phyloP scores from a whole-genome alignment of 2,888 invertebrate species.

The Troides oblongomaculatus region DNA sequence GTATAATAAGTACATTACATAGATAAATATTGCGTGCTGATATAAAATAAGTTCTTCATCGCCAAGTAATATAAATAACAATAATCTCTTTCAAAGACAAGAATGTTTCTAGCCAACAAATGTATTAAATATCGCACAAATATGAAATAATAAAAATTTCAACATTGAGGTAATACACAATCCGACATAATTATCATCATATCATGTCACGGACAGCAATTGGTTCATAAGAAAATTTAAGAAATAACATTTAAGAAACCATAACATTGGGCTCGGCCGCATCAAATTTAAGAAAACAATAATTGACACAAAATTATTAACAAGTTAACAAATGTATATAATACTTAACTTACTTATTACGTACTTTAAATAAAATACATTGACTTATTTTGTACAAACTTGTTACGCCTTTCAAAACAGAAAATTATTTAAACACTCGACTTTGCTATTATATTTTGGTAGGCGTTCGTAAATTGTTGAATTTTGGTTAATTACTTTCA shows the following conservation, averaged over 20 bases:
- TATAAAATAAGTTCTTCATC: not conserved
- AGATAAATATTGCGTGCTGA: not conserved
- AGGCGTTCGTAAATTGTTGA: not conserved
- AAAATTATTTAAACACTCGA: not conserved
- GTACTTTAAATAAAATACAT: not conserved
- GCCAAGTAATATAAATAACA: not conserved
- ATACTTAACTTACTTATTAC: not conserved
- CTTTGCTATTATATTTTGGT: constrained; percentile 7
- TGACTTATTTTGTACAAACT: not conserved
- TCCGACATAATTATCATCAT: not conserved
- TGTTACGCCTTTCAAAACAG: not conserved
- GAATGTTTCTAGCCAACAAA: not conserved
- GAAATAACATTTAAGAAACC: not conserved
- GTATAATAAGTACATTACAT: not conserved
- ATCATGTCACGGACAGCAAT: no score
- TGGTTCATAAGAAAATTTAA: not conserved
- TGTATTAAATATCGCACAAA: not conserved
- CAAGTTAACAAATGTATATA: not conserved
- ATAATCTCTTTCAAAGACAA: not conserved
- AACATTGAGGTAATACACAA: not conserved
- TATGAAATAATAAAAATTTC: not conserved
- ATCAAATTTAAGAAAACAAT: not conserved
- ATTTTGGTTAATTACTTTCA: not conserved
- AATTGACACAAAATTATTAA: not conserved
- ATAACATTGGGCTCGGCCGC: constrained; percentile 7